phyloP scores from a whole-genome alignment of 2,888 invertebrate species.

The Allolobophora icterica region DNA sequence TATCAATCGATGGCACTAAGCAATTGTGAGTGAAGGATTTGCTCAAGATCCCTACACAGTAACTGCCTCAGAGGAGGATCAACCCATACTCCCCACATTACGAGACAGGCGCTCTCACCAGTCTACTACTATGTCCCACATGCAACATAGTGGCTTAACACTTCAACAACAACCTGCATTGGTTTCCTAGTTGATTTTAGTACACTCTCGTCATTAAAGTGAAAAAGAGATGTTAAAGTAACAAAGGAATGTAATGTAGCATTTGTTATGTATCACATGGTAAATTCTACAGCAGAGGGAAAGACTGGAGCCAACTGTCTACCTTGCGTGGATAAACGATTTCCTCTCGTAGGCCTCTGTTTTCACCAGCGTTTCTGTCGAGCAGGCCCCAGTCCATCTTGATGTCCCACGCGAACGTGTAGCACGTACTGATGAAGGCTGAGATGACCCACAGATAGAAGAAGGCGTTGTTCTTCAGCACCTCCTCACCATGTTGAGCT shows the following conservation, averaged over 20 bases:
- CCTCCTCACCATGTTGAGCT: conserved; percentile 43
- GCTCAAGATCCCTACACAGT: too few species aligned
- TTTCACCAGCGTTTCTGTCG: conserved; percentile 82
- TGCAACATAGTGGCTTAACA: not conserved
- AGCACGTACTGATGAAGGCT: conserved; percentile 82
- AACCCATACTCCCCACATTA: too few species aligned
- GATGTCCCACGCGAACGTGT: conserved; percentile 97
- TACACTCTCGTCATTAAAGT: too few species aligned
- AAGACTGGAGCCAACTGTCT: conserved; percentile 58
- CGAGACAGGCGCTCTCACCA: too few species aligned
- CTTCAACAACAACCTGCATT: too few species aligned
- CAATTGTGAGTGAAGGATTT: too few species aligned
- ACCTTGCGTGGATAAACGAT: conserved; percentile 91
- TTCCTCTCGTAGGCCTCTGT: conserved; percentile 89
- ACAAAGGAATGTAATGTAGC: not conserved
- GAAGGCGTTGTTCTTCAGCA: conserved; percentile 56
- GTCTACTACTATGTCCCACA: too few species aligned
- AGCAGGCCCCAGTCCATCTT: conserved; percentile 99
- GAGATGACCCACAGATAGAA: conserved; percentile 80
- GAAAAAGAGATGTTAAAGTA: not conserved
- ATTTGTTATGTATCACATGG: too few species aligned
- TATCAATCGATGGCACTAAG: too few species aligned
- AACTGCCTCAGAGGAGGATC: too few species aligned
- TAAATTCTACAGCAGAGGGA: not conserved
- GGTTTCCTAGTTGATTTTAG: too few species aligned